phyloP scores from a whole-genome alignment of 2,797 vertebrate genomes.

The Micromesistius poutassou region DNA sequence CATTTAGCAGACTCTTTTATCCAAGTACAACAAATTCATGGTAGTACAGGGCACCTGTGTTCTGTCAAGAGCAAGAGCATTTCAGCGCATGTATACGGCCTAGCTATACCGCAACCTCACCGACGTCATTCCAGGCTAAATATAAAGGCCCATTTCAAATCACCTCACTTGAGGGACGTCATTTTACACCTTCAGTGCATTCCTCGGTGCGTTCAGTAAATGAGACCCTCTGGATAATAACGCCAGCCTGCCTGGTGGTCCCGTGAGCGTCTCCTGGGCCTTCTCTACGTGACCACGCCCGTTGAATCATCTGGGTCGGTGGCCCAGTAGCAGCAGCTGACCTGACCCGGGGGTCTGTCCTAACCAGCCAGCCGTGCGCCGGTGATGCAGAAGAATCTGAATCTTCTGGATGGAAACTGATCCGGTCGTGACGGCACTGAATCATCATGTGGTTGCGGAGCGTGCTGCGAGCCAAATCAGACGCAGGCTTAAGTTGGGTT shows the following conservation, averaged over 20 bases:
- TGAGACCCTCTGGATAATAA: neutral
- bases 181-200: neutral
- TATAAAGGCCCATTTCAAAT: neutral
- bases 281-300: conserved; percentile 11
- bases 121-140: neutral
- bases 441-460: conserved; percentile 64
- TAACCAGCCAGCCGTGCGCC: conserved; percentile 42
- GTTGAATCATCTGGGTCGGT: conserved; percentile 17
- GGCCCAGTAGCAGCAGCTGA: conserved; percentile 25
- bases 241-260: neutral
- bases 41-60: neutral
- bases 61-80: neutral
- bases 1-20: too few relatives aligned
- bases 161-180: neutral
- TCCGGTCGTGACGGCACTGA: conserved; percentile 47
- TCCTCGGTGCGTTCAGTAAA: neutral
- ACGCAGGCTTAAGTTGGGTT: conserved; percentile 36
- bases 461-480: conserved; percentile 48
- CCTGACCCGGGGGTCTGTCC: conserved; percentile 30
- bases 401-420: conserved; percentile 61
- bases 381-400: conserved; percentile 53
- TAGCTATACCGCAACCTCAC: neutral
- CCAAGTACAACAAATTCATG: too few relatives aligned
- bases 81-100: neutral
- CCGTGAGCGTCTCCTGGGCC: conserved; percentile 3